Evolutionary conservation across 2,888 invertebrate species (phyloP).

Genomic region (Aspidiotus destructor): DNA sequence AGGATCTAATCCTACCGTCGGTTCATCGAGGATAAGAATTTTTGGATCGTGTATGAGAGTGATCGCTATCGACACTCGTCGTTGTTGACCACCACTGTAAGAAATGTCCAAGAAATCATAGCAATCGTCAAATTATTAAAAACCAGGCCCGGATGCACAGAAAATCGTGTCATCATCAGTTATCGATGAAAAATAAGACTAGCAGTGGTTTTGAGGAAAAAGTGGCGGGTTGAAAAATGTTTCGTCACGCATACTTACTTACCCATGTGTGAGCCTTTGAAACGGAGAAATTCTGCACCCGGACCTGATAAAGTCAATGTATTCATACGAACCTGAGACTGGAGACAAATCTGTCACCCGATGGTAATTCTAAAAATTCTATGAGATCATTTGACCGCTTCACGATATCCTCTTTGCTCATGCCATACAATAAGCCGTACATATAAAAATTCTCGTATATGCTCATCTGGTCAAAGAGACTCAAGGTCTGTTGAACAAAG

Average conservation of each 20-base stretch:
- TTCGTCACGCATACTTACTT: not conserved
- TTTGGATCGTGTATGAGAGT: slow-evolving; percentile 82
- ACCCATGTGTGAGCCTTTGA: no score
- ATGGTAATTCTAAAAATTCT: not conserved
- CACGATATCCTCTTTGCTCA: slow-evolving; percentile 49
- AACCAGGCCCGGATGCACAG: no score
- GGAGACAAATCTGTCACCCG: not conserved
- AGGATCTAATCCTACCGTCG: slow-evolving; percentile 87
- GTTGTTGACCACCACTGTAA: slow-evolving; percentile 68
- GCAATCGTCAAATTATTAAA: no score
- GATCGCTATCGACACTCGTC: slow-evolving; percentile 78
- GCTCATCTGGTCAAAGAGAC: slow-evolving; percentile 62
- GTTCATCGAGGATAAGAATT: slow-evolving; percentile 80
- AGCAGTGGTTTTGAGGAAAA: not conserved
- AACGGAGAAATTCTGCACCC: no score
- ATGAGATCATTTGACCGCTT: not conserved
- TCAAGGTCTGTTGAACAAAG: slow-evolving; percentile 49
- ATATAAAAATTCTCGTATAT: slow-evolving; percentile 70
- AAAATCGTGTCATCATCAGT: no score
- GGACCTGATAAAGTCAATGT: not conserved
- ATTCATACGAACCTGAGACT: not conserved
- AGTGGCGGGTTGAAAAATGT: not conserved
- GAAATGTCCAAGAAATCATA: slow-evolving; percentile 3
- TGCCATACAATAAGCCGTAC: slow-evolving; percentile 70
- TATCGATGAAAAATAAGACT: not conserved